Percentiles rank a stretch among this genome's conserved stretches.
These are phyloP conservation scores for Linepithema humile DNA, from an alignment of 1,140 invertebrate genomes.

Conservation along the genomic window DNA sequence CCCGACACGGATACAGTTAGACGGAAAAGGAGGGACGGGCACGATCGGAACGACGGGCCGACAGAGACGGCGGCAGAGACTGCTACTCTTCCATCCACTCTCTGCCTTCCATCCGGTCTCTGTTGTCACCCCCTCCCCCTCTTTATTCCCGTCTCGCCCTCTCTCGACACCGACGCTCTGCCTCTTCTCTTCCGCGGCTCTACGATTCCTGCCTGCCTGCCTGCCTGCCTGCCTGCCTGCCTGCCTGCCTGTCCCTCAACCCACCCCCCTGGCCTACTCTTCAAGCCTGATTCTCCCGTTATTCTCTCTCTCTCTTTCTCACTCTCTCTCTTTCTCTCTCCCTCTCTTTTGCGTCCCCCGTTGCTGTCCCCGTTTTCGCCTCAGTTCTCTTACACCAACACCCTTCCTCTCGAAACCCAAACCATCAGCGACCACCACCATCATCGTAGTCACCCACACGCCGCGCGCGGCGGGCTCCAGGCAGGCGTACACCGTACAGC, in stretches of 20 bases:
- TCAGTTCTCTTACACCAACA: slow-evolving; percentile 43
- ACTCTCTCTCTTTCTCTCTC: neutral
- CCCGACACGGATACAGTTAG: slow-evolving; percentile 38
- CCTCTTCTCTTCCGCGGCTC: slow-evolving; percentile 67
- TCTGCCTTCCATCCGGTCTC: slow-evolving; percentile 66
- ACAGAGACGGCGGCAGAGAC: slow-evolving; percentile 54
- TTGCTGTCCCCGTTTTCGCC: slow-evolving; percentile 32
- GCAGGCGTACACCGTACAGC: slow-evolving; percentile 62
- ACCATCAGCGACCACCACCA: slow-evolving; percentile 62
- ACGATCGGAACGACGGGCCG: slow-evolving; percentile 40
- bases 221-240: slow-evolving; percentile 27
- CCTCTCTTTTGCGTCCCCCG: neutral
- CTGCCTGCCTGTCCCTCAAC: slow-evolving; percentile 39
- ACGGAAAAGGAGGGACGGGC: slow-evolving; percentile 35
- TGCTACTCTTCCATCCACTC: slow-evolving; percentile 42
- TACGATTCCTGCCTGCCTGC: slow-evolving; percentile 62
- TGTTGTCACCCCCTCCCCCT: slow-evolving; percentile 74
- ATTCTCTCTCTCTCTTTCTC: slow-evolving; percentile 31
- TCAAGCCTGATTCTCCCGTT: slow-evolving; percentile 40
- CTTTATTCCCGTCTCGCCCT: neutral
- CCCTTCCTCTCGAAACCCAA: slow-evolving; percentile 61
- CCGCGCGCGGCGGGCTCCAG: slow-evolving; percentile 17
- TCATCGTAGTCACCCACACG: slow-evolving; percentile 67
- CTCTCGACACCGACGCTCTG: slow-evolving; percentile 16
- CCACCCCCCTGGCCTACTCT: slow-evolving; percentile 44